Percentiles rank a stretch among this genome's conserved stretches.
phyloP scores from a whole-genome alignment of 2,797 vertebrate genomes.

The Simalia tracyae region DNA sequence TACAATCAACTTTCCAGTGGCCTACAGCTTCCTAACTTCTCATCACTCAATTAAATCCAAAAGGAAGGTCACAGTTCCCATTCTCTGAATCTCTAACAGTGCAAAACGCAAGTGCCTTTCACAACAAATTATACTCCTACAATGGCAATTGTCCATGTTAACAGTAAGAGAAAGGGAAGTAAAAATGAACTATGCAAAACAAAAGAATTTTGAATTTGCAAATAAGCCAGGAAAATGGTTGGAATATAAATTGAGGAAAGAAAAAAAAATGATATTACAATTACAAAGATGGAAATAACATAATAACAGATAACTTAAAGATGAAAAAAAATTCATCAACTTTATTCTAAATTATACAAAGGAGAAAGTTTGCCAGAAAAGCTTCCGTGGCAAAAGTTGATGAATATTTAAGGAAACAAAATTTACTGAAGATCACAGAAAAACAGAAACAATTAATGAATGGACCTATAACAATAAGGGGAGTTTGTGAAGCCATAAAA shows the following conservation, averaged over 20 bases:
- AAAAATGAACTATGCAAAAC: not conserved
- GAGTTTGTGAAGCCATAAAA: not conserved
- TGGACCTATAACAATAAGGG: not conserved
- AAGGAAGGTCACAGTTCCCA: not conserved
- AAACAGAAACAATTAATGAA: not conserved
- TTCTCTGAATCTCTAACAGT: not conserved
- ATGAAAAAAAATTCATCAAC: not conserved
- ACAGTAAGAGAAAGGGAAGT: not conserved
- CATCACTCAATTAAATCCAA: not conserved
- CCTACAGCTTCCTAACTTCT: not conserved
- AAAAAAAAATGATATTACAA: not conserved
- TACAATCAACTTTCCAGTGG: not conserved
- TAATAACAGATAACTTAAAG: not conserved
- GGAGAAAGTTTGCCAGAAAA: not conserved
- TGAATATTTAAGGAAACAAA: not conserved
- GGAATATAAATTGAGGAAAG: not conserved
- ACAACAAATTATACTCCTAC: not conserved
- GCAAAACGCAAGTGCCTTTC: not conserved
- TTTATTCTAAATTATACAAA: not conserved
- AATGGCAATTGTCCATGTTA: not conserved
- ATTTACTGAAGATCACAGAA: not conserved
- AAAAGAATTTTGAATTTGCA: not conserved
- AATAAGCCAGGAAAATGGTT: not conserved
- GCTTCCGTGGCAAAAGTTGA: not conserved
- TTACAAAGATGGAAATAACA: not conserved